Base-by-base conservation (phyloP, 2,888 invertebrate genomes). In the Spilarctia lutea region DNA sequence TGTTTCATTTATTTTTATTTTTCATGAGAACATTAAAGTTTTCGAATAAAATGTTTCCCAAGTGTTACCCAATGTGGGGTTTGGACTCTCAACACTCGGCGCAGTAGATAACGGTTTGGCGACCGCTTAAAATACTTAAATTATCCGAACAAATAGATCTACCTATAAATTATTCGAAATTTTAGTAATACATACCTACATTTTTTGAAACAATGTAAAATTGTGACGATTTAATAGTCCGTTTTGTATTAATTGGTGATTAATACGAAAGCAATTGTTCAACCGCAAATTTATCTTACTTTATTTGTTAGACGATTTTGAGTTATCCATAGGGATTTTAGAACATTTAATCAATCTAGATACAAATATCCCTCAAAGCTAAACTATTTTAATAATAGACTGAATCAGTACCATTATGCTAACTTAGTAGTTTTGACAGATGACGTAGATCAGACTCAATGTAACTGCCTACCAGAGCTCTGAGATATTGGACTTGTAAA, bases 401-500 rank as follows among this genome's bases (percentile, higher is more conserved):
- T 33, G 33, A 52, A 52, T 45, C 69, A 16, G 16, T 35, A 68
- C 11, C 72, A 52, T 75, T 52, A 18, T 60, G 65, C 11, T 35
- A 18, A 79, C 67, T 75, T 68, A 71, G 75, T 77, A 79, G 78
- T 77, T 84, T 72, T 80, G 80, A 81, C 75, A 78, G 76, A 83
- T 82, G 77, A 81, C 69, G 76, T 72, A 77, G 80, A 81, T 84
- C 76, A 70, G 77, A 67, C 71, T 30, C 60, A 16, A 30, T 63
- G 18, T 63, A 13, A 20, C 45, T 68, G 73, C 39, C 33, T 45
- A 48, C 48, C 67, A 69, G 65, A 72, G 71, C 74, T 68, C 56
- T 83, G 80, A 84, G 80, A 80, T 81, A 84, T 84, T 77, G 74
- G 71, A 75, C 68, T 79, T 75, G 72, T 78, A 77, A 65, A 72